A percentile compares a stretch with the other conserved stretches of the same genome.
These are phyloP conservation scores for Vanessa tameamea DNA, from an alignment of 1,140 invertebrate genomes.

Conservation along the genomic window DNA sequence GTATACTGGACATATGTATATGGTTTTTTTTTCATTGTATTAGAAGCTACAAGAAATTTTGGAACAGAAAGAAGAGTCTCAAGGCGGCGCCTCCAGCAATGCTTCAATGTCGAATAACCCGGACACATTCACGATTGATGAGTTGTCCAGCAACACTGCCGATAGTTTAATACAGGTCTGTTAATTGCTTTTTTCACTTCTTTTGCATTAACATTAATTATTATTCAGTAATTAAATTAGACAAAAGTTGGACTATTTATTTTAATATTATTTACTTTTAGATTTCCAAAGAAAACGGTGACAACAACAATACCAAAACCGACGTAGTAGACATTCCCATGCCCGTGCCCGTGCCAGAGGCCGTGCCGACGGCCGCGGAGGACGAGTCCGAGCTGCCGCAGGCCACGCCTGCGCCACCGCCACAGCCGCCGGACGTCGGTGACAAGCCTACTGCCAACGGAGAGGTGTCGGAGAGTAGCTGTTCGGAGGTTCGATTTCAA, in stretches of 20 bases:
- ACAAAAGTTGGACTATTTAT: no score
- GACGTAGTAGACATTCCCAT: constrained; percentile 84
- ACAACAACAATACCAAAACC: constrained; percentile 49
- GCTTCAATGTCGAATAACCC: constrained; percentile 56
- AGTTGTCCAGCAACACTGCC: constrained; percentile 60
- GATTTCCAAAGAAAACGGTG: constrained; percentile 64
- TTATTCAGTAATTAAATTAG: no score
- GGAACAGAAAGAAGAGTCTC: constrained; percentile 81
- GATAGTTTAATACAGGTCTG: constrained; percentile 59
- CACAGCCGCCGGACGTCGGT: constrained; percentile 21
- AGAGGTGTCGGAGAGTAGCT: constrained; percentile 40
- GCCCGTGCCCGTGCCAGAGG: constrained; percentile 58
- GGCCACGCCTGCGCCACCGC: constrained; percentile 25
- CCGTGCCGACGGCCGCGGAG: constrained; percentile 34
- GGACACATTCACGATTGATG: constrained; percentile 66
- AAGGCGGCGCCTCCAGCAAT: constrained; percentile 57
- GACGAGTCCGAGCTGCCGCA: constrained; percentile 4
- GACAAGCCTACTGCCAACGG: constrained; percentile 39
- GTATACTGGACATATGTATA: not conserved
- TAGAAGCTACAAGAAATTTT: constrained; percentile 85
- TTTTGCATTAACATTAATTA: no score
- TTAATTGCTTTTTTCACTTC: not conserved
- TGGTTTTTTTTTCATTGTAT: constrained; percentile 1
- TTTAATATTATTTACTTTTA: constrained; percentile 20
- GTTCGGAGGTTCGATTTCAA: constrained; percentile 40